Evolutionary conservation across 2,888 invertebrate species (phyloP).

Genomic region (Deilephila elpenor): DNA sequence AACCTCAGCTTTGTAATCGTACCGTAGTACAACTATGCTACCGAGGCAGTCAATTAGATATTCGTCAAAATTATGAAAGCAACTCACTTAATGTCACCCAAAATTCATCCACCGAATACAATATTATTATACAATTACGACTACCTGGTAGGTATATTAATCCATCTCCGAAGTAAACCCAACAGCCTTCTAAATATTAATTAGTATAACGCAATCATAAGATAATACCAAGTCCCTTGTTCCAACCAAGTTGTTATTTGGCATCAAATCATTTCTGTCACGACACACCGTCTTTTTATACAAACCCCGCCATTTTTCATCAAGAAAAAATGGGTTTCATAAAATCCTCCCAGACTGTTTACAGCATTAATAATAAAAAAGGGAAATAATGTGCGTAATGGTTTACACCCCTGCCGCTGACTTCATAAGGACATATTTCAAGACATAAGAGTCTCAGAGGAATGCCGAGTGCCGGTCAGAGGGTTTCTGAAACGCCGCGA

Average conservation of each 20-base stretch:
- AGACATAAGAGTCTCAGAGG: constrained; percentile 37
- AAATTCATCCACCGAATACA: no score
- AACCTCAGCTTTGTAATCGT: no score
- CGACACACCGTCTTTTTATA: background rate
- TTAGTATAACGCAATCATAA: no score
- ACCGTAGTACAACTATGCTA: no score
- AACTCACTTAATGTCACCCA: no score
- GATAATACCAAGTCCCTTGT: background rate
- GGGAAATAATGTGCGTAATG: constrained; percentile 46
- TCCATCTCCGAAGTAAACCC: no score
- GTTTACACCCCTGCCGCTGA: constrained; percentile 36
- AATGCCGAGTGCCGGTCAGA: background rate
- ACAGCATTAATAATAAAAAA: constrained; percentile 22
- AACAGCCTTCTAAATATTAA: no score
- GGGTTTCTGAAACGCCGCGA: background rate
- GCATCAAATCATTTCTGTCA: constrained; percentile 1
- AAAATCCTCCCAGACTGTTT: constrained; percentile 13
- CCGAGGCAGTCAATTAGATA: no score
- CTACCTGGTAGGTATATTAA: no score
- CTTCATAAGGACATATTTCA: constrained; percentile 47
- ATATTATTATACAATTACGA: no score
- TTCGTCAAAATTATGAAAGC: no score
- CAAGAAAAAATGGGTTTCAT: constrained; percentile 13
- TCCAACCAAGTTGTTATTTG: background rate
- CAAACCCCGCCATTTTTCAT: constrained; percentile 11